These are phyloP conservation scores for Phoebastria nigripes DNA, from an alignment of 2,797 vertebrate species.

Conservation along the genomic window DNA sequence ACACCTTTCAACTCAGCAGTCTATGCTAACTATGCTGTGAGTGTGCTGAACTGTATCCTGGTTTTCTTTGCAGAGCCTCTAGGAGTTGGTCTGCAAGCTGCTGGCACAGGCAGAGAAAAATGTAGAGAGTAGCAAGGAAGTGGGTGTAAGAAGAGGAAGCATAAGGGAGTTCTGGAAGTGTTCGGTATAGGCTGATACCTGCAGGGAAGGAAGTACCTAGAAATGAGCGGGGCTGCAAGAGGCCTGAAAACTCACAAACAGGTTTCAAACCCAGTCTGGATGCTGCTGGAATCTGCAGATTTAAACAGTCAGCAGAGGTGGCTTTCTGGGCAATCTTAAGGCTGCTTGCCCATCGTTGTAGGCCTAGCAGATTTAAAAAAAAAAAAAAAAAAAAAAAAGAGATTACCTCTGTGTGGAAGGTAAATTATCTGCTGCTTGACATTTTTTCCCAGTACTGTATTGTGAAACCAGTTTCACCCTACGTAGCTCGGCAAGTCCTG, in stretches of 20 bases:
- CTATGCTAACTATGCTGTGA: not conserved
- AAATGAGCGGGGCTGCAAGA: not conserved
- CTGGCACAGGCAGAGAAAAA: not conserved
- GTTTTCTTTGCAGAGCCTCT: not conserved
- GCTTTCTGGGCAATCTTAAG: not conserved
- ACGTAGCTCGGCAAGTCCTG: accelerated
- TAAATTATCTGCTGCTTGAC: not conserved
- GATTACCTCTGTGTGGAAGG: not conserved
- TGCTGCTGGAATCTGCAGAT: not conserved
- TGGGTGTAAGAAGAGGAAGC: not conserved
- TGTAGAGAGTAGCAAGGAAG: accelerated
- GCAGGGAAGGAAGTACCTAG: not conserved
- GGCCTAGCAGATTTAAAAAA: not conserved
- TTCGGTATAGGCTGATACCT: not conserved
- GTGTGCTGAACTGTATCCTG: not conserved
- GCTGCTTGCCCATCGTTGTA: not conserved
- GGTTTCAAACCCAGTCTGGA: not conserved
- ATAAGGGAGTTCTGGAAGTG: not conserved
- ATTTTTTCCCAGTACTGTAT: not conserved
- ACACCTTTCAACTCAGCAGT: not conserved
- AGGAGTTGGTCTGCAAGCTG: not conserved
- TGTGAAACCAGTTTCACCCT: not conserved
- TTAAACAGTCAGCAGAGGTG: not conserved
- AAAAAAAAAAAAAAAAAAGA: too few species aligned
- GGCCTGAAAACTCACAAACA: not conserved